These are phyloP conservation scores for Drosophila persimilis DNA, from an alignment of 1,140 invertebrate genomes.

Conservation along the genomic window DNA sequence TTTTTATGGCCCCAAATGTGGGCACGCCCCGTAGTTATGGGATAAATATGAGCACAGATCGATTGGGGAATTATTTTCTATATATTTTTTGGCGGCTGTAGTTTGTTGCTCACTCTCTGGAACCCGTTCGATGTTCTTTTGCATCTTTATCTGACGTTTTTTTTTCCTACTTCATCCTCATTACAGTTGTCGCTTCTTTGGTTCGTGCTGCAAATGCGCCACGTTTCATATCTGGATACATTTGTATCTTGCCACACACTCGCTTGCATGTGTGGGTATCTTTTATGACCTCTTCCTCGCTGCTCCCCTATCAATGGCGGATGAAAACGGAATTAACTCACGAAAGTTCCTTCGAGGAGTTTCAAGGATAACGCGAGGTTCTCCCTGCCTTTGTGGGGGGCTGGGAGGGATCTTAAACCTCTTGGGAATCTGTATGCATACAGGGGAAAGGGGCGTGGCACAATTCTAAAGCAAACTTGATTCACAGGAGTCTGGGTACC, in stretches of 20 bases:
- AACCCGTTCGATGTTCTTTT: conserved; percentile 47
- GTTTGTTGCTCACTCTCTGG: conserved; percentile 43
- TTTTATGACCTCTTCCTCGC: conserved; percentile 57
- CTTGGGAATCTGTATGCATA: conserved; percentile 10
- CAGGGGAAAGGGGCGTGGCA: too few relatives aligned
- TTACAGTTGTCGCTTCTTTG: conserved; percentile 9
- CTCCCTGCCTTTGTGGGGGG: conserved; percentile 3
- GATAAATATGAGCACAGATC: neutral
- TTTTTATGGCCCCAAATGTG: conserved; percentile 15
- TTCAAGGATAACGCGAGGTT: conserved; percentile 59
- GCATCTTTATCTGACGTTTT: conserved; percentile 17
- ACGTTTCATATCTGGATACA: conserved; percentile 66
- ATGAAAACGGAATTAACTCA: too few relatives aligned
- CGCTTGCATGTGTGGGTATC: conserved; percentile 69
- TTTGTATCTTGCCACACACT: conserved; percentile 51
- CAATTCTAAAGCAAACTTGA: too few relatives aligned
- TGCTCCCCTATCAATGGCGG: conserved; percentile 27
- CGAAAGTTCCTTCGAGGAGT: conserved; percentile 19
- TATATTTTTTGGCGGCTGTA: conserved; percentile 8
- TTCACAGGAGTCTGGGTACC: too few relatives aligned
- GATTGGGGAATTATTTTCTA: neutral
- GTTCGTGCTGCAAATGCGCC: conserved; percentile 30
- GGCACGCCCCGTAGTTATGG: neutral
- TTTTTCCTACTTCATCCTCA: conserved; percentile 1
- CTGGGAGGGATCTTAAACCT: conserved; percentile 33